Evolutionary conservation across 2,888 invertebrate genomes (phyloP), one percentile per base, ranked within the genome.

Genomic region (Pharmacophagus antenor): DNA sequence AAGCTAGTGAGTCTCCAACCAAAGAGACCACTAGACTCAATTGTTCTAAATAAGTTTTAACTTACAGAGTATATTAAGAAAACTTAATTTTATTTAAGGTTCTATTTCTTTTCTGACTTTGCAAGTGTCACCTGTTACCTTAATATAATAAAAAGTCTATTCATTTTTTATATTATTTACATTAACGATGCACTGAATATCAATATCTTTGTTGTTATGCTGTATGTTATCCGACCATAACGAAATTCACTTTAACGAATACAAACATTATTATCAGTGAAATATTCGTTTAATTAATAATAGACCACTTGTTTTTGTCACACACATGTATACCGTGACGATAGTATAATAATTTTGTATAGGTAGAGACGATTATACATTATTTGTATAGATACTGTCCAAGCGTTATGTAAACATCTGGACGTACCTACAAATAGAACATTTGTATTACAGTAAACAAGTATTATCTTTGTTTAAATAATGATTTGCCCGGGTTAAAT

Each of bases 201-300:
- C 27, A 18, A 18, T 25, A 25, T 31, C 31, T 8, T 15, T n/a
- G 47, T 46, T 53, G 20, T 47, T 47, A 21, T 55, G 37, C 22
- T 37, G 6, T 42, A 8, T 22, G 44, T 22, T 31, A 46, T 27
- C 7, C 25, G 18, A 10, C 10, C 25, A 46, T 46, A 54, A 55
- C 55, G n/a, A 47, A 47, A 31, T 55, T 55, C 6, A 55, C 17
- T 61, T 65, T 65, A 70, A 67, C 67, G 62, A 67, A 79, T 73
- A 78, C 72, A 83, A 78, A 79, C 70, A 76, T 21, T 69, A 67
- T 75, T 78, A 80, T 81, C 79, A 66, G 55, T 69, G 48, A 50
- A 42, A 56, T 25, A 55, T 62, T 54, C 27, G 61, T 64, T 58
- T 58, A 61, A 65, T 64, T 63, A 65, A 64, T 64, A 63, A 65